Conservation (phyloP, 2,888 invertebrate genomes). For the Cacoxenus indagator region DNA sequence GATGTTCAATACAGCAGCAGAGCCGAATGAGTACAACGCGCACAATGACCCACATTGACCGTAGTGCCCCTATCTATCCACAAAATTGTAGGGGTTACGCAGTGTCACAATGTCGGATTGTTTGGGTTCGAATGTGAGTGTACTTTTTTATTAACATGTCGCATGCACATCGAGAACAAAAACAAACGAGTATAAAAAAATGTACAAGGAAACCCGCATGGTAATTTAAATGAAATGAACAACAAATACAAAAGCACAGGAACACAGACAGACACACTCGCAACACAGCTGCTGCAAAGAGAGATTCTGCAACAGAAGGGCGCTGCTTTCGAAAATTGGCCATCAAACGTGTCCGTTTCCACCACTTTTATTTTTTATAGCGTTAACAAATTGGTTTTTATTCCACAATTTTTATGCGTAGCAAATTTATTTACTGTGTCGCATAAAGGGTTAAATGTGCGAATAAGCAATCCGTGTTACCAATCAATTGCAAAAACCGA, state of each 20-base stretch:
- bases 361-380: conserved; percentile 44
- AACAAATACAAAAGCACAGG: not conserved
- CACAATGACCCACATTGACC: conserved; percentile 1
- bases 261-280: not conserved
- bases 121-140: conserved; percentile 2
- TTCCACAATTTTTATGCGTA: conserved; percentile 51
- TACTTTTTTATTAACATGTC: conserved; percentile 14
- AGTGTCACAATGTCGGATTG: not conserved
- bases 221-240: conserved; percentile 22
- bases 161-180: not conserved
- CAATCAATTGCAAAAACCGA: conserved; percentile 8
- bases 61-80: not conserved
- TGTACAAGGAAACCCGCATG: conserved; percentile 4
- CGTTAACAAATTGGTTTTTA: conserved; percentile 61
- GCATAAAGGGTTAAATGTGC: conserved; percentile 17
- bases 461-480: conserved; percentile 20
- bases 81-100: not conserved
- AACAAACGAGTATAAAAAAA: not conserved
- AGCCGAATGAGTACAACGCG: not conserved
- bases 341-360: not conserved
- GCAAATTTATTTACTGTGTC: conserved; percentile 18
- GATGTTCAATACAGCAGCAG: conserved; percentile 26
- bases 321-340: conserved; percentile 4
- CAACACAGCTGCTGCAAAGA: conserved; percentile 8
- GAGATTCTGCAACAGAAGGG: not conserved